phyloP scores from a whole-genome alignment of 30 jellyfish, hydroid and myxozoan species.

The Euphysa ruthae region DNA sequence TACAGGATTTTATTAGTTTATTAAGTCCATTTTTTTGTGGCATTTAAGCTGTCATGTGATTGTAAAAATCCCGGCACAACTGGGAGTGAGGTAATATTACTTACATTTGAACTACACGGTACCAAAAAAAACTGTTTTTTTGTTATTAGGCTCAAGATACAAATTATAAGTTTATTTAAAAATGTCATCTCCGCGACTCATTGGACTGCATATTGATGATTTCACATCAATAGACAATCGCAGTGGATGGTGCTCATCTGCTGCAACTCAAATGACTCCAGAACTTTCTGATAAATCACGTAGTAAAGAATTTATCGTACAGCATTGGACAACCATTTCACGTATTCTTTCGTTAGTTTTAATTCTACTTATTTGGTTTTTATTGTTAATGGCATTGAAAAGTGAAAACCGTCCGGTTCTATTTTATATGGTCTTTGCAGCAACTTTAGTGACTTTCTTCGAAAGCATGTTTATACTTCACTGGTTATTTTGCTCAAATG shows the following conservation, averaged over 20 bases:
- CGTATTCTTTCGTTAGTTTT: not conserved
- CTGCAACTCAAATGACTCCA: constrained; percentile 1
- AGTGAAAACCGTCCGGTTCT: constrained; percentile 4
- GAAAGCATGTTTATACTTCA: constrained; percentile 16
- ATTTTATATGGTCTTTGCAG: constrained; percentile 13
- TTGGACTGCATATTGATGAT: constrained; percentile 21
- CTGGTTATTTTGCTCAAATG: not conserved
- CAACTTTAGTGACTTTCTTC: constrained; percentile 9
- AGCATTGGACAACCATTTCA: constrained; percentile 21
- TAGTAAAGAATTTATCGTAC: constrained; percentile 5
- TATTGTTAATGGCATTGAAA: not conserved
- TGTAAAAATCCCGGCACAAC: too few species aligned
- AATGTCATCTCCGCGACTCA: not conserved
- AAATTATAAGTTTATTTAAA: not conserved
- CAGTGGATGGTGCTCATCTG: constrained; percentile 25
- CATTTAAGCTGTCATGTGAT: too few species aligned
- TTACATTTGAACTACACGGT: too few species aligned
- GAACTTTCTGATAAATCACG: constrained; percentile 15
- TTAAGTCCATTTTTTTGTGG: too few species aligned
- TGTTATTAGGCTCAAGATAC: too few species aligned
- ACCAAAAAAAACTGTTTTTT: too few species aligned
- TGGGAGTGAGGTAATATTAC: too few species aligned
- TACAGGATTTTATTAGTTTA: too few species aligned
- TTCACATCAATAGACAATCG: constrained; percentile 30
- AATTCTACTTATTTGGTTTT: not conserved